A percentile compares a stretch with the other conserved stretches of the same genome.
phyloP scores from a whole-genome alignment of 2,797 vertebrate genomes.

The Acrossocheilus fasciatus region DNA sequence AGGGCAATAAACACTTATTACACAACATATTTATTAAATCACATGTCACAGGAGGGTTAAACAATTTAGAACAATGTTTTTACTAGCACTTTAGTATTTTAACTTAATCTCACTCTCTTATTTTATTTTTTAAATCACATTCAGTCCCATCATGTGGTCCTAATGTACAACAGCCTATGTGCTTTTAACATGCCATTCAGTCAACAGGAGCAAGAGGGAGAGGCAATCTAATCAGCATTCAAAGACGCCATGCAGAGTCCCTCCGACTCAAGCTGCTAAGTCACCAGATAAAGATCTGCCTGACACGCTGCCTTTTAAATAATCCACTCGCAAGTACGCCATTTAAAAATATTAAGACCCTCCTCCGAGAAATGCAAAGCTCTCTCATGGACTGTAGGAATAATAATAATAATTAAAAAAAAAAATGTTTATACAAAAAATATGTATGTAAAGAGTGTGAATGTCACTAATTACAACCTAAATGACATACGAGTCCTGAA shows the following conservation, averaged over 20 bases:
- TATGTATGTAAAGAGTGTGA: conserved; percentile 52
- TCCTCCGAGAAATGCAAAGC: conserved; percentile 59
- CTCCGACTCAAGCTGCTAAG: conserved; percentile 70
- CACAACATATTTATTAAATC: conserved; percentile 12
- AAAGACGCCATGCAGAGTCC: conserved; percentile 68
- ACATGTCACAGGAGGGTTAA: neutral
- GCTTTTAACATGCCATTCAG: neutral
- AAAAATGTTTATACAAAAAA: conserved; percentile 7
- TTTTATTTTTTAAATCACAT: neutral
- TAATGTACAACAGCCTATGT: conserved; percentile 13
- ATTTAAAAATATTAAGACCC: conserved; percentile 73
- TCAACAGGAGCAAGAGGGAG: neutral
- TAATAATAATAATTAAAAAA: conserved; percentile 27
- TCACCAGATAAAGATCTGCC: conserved; percentile 73
- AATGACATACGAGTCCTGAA: conserved; percentile 56
- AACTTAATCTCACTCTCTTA: neutral
- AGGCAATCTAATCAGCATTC: conserved; percentile 75
- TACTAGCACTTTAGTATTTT: neutral
- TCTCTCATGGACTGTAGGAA: conserved; percentile 50
- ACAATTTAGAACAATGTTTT: conserved; percentile 1
- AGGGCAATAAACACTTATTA: conserved; percentile 11
- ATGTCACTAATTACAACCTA: conserved; percentile 69
- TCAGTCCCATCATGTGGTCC: conserved; percentile 1
- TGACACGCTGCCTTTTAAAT: conserved; percentile 74
- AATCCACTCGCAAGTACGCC: conserved; percentile 76